phyloP scores from a whole-genome alignment of 2,797 vertebrate genomes.

The Aeoliscus strigatus region DNA sequence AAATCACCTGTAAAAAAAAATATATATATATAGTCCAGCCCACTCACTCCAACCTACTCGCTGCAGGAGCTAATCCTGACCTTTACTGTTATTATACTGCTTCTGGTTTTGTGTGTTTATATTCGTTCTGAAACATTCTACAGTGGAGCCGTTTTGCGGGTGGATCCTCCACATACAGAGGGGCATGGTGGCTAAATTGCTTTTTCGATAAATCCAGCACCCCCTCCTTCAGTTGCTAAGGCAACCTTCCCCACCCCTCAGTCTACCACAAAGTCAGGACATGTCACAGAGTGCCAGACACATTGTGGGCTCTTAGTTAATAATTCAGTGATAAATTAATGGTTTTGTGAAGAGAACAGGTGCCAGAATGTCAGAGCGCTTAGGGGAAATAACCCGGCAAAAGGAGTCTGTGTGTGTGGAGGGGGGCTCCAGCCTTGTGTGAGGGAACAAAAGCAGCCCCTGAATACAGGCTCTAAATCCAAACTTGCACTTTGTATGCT shows the following conservation, averaged over 20 bases:
- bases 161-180: constrained; percentile 23
- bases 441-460: constrained; percentile 63
- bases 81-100: constrained; percentile 32
- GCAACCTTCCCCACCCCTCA: constrained; percentile 40
- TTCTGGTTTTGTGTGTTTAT: constrained; percentile 22
- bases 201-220: constrained; percentile 45
- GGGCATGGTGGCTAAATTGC: constrained; percentile 57
- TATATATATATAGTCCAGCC: too few species aligned
- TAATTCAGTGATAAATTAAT: constrained; percentile 77
- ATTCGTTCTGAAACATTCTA: constrained; percentile 52
- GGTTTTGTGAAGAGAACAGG: constrained; percentile 71
- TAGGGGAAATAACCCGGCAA: constrained; percentile 34
- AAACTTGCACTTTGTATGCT: constrained; percentile 53
- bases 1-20: constrained; percentile 30
- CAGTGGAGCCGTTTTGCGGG: constrained; percentile 21
- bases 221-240: constrained; percentile 48
- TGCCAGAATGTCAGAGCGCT: constrained; percentile 69
- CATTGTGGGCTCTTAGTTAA: constrained; percentile 68
- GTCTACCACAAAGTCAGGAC: constrained; percentile 52
- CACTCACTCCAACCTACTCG: constrained; percentile 23
- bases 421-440: constrained; percentile 42
- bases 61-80: constrained; percentile 40
- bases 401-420: constrained; percentile 1
- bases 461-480: constrained; percentile 70
- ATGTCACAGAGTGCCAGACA: constrained; percentile 65